Base-by-base conservation (phyloP, 2,888 invertebrate species). In the Xestoiulus laeticollis region DNA sequence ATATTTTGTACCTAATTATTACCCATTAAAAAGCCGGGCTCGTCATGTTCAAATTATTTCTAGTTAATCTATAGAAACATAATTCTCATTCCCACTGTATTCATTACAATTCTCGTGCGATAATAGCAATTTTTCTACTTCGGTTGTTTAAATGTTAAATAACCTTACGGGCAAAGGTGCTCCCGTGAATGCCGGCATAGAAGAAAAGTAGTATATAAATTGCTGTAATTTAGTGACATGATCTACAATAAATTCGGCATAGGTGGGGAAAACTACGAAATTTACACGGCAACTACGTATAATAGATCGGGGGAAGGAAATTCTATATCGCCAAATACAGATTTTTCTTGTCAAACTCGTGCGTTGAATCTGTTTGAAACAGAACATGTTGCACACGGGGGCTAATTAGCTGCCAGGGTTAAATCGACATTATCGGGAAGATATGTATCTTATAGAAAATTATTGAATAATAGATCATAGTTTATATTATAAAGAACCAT, bases 1-100 rank as follows among this genome's bases (percentile, higher is more conserved):
- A 26, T 68, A 26, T 26, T 68, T 68, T 68, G 68, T 68, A 68
- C 68, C 68, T 68, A 68, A 68, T 26, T 68, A 68, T 48, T 48
- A 48, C 16, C 16, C 48, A 12, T 48, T 48, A 43, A 43, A 43
- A 68, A 68, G 53, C n/a, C 68, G 26, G 68, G n/a, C 10, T 68
- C 53, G 10, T 26, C 68, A 19, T 68, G 68, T 68, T 68, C 16
- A 68, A 26, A 22, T 68, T 26, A 68, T 43, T 68, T 68, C 26
- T 68, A 26, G 26, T 26, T 68, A 68, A 68, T 68, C 4, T 26
- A 68, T 68, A 8, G 22, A 68, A 26, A 68, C 12, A 26, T 26
- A 1, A 59, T 26, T n/a, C 68, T 10, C 68, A 26, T 68, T 59
- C 22, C 6, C 68, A 68, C 4, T 68, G 16, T 68, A 26, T 26